phyloP scores from a whole-genome alignment of 2,113 vertebrate species.

The Arizona elegans region DNA sequence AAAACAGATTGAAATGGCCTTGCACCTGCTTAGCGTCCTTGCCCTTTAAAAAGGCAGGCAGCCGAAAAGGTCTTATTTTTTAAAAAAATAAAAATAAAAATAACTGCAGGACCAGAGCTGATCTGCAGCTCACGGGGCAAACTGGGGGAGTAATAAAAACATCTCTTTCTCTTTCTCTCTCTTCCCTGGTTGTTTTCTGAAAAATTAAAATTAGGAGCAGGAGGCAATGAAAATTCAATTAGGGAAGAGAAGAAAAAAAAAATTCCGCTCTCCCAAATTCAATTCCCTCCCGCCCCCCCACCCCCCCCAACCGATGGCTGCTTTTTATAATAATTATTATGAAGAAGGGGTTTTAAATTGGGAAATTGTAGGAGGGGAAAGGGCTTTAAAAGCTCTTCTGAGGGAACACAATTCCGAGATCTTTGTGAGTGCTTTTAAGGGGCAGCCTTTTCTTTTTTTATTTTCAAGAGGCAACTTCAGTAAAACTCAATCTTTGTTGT shows the following conservation, averaged over 20 bases:
- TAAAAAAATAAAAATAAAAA: neutral
- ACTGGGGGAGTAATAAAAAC: neutral
- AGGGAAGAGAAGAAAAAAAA: neutral
- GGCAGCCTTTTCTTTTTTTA: neutral
- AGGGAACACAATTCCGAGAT: no score
- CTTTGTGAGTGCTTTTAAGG: neutral
- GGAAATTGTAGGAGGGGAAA: neutral
- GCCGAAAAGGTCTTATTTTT: accelerated
- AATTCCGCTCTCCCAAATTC: neutral
- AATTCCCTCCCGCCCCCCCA: neutral
- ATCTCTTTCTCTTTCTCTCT: no score
- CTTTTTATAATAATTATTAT: neutral
- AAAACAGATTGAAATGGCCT: neutral
- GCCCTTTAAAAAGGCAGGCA: neutral
- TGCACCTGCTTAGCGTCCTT: neutral
- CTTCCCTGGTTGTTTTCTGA: neutral
- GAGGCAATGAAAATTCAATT: neutral
- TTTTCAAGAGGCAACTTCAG: neutral
- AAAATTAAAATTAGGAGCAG: neutral
- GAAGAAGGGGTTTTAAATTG: neutral
- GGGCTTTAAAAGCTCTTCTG: neutral
- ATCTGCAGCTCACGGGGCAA: neutral
- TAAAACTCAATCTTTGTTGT: neutral
- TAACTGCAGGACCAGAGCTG: accelerated
- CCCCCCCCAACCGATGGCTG: neutral